A percentile compares a stretch with the other conserved stretches of the same genome.
Conservation (phyloP, 2,113 vertebrate species). For the Emydocephalus ijimae region DNA sequence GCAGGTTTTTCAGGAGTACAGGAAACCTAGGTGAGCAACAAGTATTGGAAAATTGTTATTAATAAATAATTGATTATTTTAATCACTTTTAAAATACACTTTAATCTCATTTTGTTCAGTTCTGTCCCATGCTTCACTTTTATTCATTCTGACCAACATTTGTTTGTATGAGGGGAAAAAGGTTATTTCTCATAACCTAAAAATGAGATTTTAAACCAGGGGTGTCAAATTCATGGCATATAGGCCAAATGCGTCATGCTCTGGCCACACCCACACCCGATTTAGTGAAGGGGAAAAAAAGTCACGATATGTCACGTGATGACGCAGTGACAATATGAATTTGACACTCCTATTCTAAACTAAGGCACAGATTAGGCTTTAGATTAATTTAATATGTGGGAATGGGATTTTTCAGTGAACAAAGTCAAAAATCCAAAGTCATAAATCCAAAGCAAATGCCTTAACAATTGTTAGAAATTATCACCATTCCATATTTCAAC, state of each 20-base stretch:
- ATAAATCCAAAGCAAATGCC: neutral
- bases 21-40: neutral
- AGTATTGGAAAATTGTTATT: constrained; percentile 44
- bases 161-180: neutral
- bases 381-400: neutral
- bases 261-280: no score
- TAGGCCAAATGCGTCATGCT: no score
- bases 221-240: constrained; percentile 14
- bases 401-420: neutral
- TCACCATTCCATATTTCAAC: neutral
- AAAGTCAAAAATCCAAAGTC: neutral
- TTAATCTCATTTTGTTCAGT: constrained; percentile 56
- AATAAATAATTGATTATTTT: constrained; percentile 53
- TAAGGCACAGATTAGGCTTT: constrained; percentile 47
- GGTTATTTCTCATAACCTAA: constrained; percentile 23
- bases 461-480: neutral
- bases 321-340: neutral
- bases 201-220: constrained; percentile 24
- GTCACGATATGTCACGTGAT: no score
- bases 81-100: constrained; percentile 67
- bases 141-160: constrained; percentile 21
- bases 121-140: constrained; percentile 54
- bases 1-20: neutral
- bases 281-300: no score
- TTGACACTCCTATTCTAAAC: neutral